Base-by-base conservation (phyloP, 2,888 invertebrate genomes). In the Lycophotia porphyrea region DNA sequence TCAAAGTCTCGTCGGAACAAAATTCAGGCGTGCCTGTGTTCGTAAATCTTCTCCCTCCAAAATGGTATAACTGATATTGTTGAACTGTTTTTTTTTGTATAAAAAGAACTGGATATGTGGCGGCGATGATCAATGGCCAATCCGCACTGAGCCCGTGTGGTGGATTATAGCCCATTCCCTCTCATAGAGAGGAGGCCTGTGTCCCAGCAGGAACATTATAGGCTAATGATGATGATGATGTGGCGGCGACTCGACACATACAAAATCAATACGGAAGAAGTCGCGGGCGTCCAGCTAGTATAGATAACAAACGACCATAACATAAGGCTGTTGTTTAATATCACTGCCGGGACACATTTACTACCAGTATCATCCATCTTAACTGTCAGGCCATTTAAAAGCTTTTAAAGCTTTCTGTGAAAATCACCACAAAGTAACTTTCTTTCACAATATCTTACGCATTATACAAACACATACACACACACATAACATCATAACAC, bases 341-440 rank as follows among this genome's bases (percentile, higher is more conserved):
- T 67, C 39, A 49, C 78, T 34, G 27, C 27, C 34, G 44, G 44
- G 44, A 64, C 81, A 73, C 63, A 74, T 75, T 58, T 49, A 27
- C 27, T 44, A 60, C 52, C 15, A 34, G 39, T 66, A 65, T 66
- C 82, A 82, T 80, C 80, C 66, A 82, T 68, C 78, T 63, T 39
- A 63, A 15, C 55, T 67, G 60, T 49, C 82, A 69, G 8, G n/a
- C 11, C 52, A 31, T 66, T 76, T 77, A 34, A 82, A 63, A 63
- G 66, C 61, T 80, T 81, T 58, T 52, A 65, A 58, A 64, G 49
- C 67, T 63, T 36, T 64, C 27, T 58, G 39, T 63, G 36, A 34
- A 34, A 39, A 34, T 39, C 27, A 69, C 15, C 27, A 42, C 34
- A 42, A 52, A 61, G 80, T 52, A 18, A 44, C 31, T 4, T 13